Evolutionary conservation across 2,888 invertebrate species (phyloP).

Genomic region (Amphiduros pacificus): DNA sequence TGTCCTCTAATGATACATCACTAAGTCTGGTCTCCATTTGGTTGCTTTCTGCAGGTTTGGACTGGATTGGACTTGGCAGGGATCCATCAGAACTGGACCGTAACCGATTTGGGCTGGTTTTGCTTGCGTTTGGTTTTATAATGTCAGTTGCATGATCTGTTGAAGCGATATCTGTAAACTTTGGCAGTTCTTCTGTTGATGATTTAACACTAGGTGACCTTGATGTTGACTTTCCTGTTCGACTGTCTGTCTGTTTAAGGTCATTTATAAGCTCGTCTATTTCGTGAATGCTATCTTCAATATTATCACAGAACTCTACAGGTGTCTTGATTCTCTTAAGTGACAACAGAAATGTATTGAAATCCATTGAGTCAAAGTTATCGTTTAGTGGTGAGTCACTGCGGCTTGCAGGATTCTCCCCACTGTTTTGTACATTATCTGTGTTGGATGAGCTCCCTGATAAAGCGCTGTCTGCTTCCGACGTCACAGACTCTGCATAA

Average conservation of each 20-base stretch:
- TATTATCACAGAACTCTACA: slow-evolving; percentile 30
- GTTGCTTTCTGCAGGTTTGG: too few species aligned
- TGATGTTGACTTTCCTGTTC: too few species aligned
- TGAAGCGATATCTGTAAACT: not conserved
- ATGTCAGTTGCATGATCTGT: too few species aligned
- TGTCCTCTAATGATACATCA: too few species aligned
- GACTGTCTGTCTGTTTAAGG: too few species aligned
- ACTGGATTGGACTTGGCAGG: too few species aligned
- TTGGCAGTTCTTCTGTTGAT: not conserved
- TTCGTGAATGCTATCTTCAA: slow-evolving; percentile 25
- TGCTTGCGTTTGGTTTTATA: too few species aligned
- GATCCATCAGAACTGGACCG: too few species aligned
- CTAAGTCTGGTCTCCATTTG: too few species aligned
- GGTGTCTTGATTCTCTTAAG: slow-evolving; percentile 41
- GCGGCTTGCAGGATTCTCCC: slow-evolving; percentile 3
- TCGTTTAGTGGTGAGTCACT: slow-evolving; percentile 26
- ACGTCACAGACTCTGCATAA: slow-evolving; percentile 24
- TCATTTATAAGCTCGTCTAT: slow-evolving; percentile 22
- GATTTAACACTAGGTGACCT: too few species aligned
- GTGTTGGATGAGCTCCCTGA: slow-evolving; percentile 15
- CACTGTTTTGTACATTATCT: not conserved
- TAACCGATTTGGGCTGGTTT: too few species aligned
- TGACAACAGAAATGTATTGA: slow-evolving; percentile 43
- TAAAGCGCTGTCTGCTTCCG: slow-evolving; percentile 24
- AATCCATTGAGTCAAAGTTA: slow-evolving; percentile 29